Evolutionary conservation across 2,113 vertebrate species (phyloP).

Genomic region (Saccopteryx leptura): DNA sequence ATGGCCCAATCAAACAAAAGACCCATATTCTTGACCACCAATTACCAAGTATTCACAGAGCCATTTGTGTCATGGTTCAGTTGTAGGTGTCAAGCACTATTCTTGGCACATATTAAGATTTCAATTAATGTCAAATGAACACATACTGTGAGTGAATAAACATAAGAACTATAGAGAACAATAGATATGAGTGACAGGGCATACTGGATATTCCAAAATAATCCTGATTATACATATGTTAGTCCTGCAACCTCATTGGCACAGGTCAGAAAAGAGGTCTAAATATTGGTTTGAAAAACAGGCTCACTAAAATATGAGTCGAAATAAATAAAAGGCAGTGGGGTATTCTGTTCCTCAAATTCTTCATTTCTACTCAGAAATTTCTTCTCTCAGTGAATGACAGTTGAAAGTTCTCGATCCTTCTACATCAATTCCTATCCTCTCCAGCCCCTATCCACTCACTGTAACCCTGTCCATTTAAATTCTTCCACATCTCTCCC

Average conservation of each 20-base stretch:
- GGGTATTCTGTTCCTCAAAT: neutral
- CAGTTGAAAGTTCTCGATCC: neutral
- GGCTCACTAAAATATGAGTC: neutral
- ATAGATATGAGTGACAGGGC: neutral
- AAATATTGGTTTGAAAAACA: neutral
- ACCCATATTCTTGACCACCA: neutral
- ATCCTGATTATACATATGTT: neutral
- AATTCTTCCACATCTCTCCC: neutral
- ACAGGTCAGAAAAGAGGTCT: neutral
- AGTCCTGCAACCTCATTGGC: neutral
- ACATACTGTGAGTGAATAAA: neutral
- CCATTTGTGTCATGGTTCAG: neutral
- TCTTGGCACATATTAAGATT: neutral
- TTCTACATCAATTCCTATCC: neutral
- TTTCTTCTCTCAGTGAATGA: neutral
- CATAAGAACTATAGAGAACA: neutral
- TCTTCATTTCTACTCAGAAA: neutral
- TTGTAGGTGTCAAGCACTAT: neutral
- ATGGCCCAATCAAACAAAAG: neutral
- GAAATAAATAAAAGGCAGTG: constrained; percentile 23
- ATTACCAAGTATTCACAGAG: neutral
- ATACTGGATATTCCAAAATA: neutral
- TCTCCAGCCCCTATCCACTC: neutral
- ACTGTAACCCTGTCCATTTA: neutral
- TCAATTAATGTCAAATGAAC: neutral